Base-by-base conservation (phyloP, 2,888 invertebrate species). In the Luperina testacea region DNA sequence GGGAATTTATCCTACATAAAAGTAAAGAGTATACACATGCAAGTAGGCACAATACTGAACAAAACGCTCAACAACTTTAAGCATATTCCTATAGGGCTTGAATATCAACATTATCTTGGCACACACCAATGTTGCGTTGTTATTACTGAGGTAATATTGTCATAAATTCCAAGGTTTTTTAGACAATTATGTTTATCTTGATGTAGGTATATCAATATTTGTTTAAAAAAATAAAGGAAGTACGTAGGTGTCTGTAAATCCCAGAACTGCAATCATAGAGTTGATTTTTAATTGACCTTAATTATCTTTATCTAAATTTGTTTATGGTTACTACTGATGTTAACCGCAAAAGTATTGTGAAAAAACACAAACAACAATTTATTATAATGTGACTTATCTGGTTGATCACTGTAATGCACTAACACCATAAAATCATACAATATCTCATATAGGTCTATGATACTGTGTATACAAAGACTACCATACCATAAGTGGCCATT, bases 1-100 rank as follows among this genome's bases (percentile, higher is more conserved):
- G n/a, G 57, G 48, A 24, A 24, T 24, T 59, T 59, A 63, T 57
- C 45, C 17, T 72, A 20, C 11, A 0, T 27, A 7, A 1, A 65
- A n/a, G 4, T 42, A 64, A 24, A 38, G 48, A 38, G 20, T 69
- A 32, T 27, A 65, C 17, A 32, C n/a, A 48, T 45, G 8, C 4
- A 79, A 45, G 9, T 9, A 61, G 15, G 15, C 59, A 65, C 24
- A 73, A 45, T 15, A 74, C 32, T 72, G 38, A 32, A 59, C 11
- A 64, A 61, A 80, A 42, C 51, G 5, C 45, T 57, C 45, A 48
- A 59, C n/a, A 77, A n/a, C 17, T 48, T n/a, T n/a, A 57, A 11
- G 63, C 57, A 24, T 57, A 57, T 45, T 27, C 57, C 24, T 38
- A 0, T 38, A 38, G 0, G 38, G 38, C 1, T 27, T 1, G 5